Base-by-base conservation (phyloP, 2,113 vertebrate species). In the Gavialis gangeticus region DNA sequence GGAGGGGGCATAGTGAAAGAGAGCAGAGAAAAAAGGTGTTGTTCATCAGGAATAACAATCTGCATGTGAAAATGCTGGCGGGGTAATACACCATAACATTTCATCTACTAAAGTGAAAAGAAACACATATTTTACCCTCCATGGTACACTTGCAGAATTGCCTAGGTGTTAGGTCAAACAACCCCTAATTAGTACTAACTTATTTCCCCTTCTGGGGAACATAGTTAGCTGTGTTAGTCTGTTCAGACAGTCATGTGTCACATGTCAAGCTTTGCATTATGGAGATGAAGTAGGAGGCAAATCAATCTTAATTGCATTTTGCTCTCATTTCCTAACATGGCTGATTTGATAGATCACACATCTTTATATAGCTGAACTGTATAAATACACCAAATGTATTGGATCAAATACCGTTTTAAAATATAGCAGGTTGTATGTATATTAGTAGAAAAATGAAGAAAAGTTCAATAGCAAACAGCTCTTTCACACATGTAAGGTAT, bases 351-450 rank as follows among this genome's bases (percentile, higher is more conserved):
- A 63, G 21, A 58, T 79, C 34, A 46, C 54, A 37, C 3, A 2
- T 79, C 7, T 58, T 71, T 25, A 59, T 69, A 1, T 0, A 2
- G 18, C 16, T 69, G 25, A 77, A 83, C 4, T 0, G 1, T 28
- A 5, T 0, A 0, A 83, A 84, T 27, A 54, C 25, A 6, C 91
- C 15, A 91, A 80, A 56, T 6, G 9, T 69, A 63, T 69, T 0
- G 0, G 64, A 14, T 34, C 21, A 76, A 93, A 30, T n/a, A 14
- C 27, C 55, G 22, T 34, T 91, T 71, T 79, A 82, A 75, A 77
- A 80, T 58, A 56, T 10, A 80, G 46, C 1, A 2, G 86, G 27
- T 6, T 0, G 0, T 27, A 18, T 58, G 56, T 0, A 19, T 22
- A 9, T 78, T 85, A 67, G 14, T 83, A 58, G 62, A 90, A 75